Evolutionary conservation across 2,888 invertebrate genomes (phyloP).

Genomic region (Philereme transversata): DNA sequence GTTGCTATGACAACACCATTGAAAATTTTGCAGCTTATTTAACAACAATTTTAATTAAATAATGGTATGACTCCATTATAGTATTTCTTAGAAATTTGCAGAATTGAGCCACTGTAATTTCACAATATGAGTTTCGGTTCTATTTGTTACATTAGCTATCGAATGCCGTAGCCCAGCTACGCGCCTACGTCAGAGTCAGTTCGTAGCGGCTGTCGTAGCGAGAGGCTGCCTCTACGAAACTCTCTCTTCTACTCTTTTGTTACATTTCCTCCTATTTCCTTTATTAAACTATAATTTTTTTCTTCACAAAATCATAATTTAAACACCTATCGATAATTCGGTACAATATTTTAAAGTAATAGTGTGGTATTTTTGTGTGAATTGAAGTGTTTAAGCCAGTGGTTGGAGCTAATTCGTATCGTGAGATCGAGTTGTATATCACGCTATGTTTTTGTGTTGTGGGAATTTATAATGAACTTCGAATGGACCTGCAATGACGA

Average conservation of each 20-base stretch:
- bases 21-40: too few relatives aligned
- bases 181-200: conserved; percentile 64
- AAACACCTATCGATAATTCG: conserved; percentile 7
- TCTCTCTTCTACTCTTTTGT: conserved; percentile 42
- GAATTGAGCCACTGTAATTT: too few relatives aligned
- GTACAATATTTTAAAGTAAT: conserved; percentile 21
- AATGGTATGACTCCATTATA: too few relatives aligned
- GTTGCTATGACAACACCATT: too few relatives aligned
- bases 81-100: too few relatives aligned
- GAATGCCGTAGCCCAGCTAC: conserved; percentile 40
- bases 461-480: conserved; percentile 37
- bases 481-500: conserved; percentile 31
- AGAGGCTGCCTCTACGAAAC: conserved; percentile 50
- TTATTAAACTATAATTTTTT: conserved; percentile 54
- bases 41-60: too few relatives aligned
- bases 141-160: not conserved
- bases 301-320: conserved; percentile 16
- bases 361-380: conserved; percentile 18
- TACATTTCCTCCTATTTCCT: conserved; percentile 50
- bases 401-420: conserved; percentile 28
- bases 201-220: conserved; percentile 55
- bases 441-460: conserved; percentile 43
- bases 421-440: conserved; percentile 43
- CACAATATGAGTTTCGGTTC: conserved; percentile 11
- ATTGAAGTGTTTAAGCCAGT: conserved; percentile 21